Base-by-base conservation (phyloP, 2,113 vertebrate genomes). In the Zosterops lateralis region DNA sequence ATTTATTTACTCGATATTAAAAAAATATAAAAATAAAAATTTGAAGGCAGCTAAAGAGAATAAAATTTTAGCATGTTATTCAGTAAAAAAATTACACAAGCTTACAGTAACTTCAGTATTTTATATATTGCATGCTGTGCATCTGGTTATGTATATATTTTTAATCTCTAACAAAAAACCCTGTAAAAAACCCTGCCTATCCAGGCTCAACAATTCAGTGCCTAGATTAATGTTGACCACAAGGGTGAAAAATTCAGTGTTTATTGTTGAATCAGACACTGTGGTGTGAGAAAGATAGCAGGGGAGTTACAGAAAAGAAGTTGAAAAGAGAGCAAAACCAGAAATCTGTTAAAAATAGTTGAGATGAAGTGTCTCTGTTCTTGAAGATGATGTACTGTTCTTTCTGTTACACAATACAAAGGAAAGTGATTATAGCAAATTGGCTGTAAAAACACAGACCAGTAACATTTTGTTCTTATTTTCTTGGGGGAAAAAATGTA, bases 401-500 rank as follows among this genome's bases (percentile, higher is more conserved):
- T 91, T 85, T 84, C 29, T 62, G 58, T 97, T 92, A 87, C 88
- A 72, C 93, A 94, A 93, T 92, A 94, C 79, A 95, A 91, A 95
- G 32, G 45, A 95, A 94, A 90, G 62, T 93, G 86, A 94, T 95
- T 97, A 96, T 71, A 94, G 68, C 75, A 92, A 96, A 96, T 91
- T 95, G 89, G 32, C 64, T 93, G 65, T 90, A 80, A 94, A 92
- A 88, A 90, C 79, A 87, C 20, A 96, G 74, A 94, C 90, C 66
- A 57, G 82, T 95, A 87, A 96, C 92, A 88, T 87, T 96, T 82
- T 95, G 90, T 97, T 93, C 94, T 77, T 94, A 65, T 90, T 96
- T 93, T 94, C 50, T 87, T 81, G 50, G 71, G 72, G 56, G 42
- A 82, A 80, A 79, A 87, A 79, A 42, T 74, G 34, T 78, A 62